These are phyloP conservation scores for Phodopus roborovskii DNA, from an alignment of 2,113 vertebrate genomes.

Conservation along the genomic window DNA sequence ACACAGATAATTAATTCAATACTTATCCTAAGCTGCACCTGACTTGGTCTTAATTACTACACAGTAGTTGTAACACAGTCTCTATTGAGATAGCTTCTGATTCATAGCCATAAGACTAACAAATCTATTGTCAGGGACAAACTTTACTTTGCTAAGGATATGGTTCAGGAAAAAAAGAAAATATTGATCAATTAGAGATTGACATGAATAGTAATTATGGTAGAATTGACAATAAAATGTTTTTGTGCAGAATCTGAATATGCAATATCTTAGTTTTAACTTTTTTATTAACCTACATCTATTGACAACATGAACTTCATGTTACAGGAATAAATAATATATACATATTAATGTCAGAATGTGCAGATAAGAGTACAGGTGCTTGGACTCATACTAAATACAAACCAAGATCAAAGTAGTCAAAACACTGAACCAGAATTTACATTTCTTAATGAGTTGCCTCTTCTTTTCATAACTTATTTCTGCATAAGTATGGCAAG, in stretches of 20 bases:
- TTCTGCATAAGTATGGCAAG: background rate
- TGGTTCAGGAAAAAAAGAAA: background rate
- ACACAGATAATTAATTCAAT: background rate
- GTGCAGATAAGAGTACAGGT: slow-evolving; percentile 17
- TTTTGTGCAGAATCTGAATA: background rate
- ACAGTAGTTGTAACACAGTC: background rate
- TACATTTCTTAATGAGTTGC: slow-evolving; percentile 48
- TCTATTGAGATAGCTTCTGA: background rate
- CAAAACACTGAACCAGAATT: slow-evolving; percentile 61
- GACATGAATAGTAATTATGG: background rate
- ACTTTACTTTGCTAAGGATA: slow-evolving; percentile 6
- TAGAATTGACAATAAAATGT: background rate
- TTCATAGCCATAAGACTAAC: background rate
- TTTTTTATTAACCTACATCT: background rate
- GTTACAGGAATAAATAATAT: slow-evolving; percentile 52
- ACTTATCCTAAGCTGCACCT: background rate
- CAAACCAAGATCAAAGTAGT: slow-evolving; percentile 21
- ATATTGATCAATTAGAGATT: background rate
- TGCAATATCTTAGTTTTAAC: background rate
- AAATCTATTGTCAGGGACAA: slow-evolving; percentile 18
- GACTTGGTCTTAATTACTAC: background rate
- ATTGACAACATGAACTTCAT: slow-evolving; percentile 26
- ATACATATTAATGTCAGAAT: slow-evolving; percentile 24
- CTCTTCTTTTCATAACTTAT: slow-evolving; percentile 12
- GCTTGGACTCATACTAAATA: background rate